Evolutionary conservation across 2,888 invertebrate species (phyloP), one percentile per base, ranked within the genome.

Genomic region (Dryococelus australis): DNA sequence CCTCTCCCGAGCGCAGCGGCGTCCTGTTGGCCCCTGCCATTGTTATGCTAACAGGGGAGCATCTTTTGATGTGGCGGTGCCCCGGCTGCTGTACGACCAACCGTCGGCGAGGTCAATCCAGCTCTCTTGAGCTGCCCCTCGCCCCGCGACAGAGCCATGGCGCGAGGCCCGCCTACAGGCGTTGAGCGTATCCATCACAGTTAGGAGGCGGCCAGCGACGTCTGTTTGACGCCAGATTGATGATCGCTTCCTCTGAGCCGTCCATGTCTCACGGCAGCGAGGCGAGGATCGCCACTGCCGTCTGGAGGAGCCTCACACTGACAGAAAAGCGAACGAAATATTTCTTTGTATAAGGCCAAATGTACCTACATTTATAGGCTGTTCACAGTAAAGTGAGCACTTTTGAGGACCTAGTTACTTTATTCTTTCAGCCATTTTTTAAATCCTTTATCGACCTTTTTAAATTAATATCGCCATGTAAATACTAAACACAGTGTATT

Each of bases 11-110:
- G 8, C 13, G 13, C 51, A 12, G 65, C 65, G 24, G 65, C 65
- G 24, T 65, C 65, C 20, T 24, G 65, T n/a, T 8, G 20, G 0
- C 65, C 16, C n/a, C 65, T 20, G 8, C n/a, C 65, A 65, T 65
- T 65, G 65, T 65, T n/a, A 65, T n/a, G 65, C 65, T 65, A 65
- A 65, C 65, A 65, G 65, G n/a, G n/a, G 65, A 65, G 10, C 65
- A 65, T 65, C 65, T 65, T 65, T 65, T 24, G 24, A 65, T 65
- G 65, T 65, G 65, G 20, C 5, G 65, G 65, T 16, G 65, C 65
- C 12, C 13, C 2, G 65, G 65, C 65, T 65, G 65, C 6, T 65
- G 65, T 65, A 65, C 65, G 65, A 65, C 24, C 65, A 2, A 10
- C 65, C 65, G 8, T 20, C 65, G 65, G 24, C 65, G 65, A 65